Base-by-base conservation (phyloP, 2,797 vertebrate species). In the Chloroceryle inda region DNA sequence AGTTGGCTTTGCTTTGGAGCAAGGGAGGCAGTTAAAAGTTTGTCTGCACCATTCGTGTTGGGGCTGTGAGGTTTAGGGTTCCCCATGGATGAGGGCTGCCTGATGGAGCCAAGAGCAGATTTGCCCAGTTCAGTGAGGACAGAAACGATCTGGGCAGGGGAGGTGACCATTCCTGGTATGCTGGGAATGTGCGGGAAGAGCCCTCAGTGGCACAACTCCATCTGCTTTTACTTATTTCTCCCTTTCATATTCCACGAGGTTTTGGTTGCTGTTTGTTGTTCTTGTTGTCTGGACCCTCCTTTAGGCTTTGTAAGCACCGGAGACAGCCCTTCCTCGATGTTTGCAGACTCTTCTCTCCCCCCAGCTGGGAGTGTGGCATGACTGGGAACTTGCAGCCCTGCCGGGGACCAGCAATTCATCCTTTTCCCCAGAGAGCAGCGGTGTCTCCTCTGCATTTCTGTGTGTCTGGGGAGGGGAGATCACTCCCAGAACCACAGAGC, bases 221-320 rank as follows among this genome's bases (percentile, higher is more conserved):
- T 96, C 94, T 97, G 94, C 84, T 96, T 96, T 92, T 96, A 91
- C 89, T 97, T 96, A 96, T 72, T 92, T 88, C 78, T 93, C 64
- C 75, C 91, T 94, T 95, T 95, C 56, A 88, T 97, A 88, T 72
- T 92, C 56, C 38, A 45, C 10, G 35, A 72, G 64, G 47, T 63
- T 94, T 59, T 77, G 74, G 67, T 76, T 88, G 68, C 29, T 94
- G 33, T 62, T 90, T 72, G 64, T 88, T 76, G 47, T 88, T 96
- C 75, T 94, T 55, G 7, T 66, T 9, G n/a, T 81, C 95, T 93
- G 56, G 85, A 53, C 76, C 56, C 81, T 94, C 85, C 83, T 92
- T 56, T 63, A 85, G 84, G 86, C 89, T 90, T 88, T 94, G 72
- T 62, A 72, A 90, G 68, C 83, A 58, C 52, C 6, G 16, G 75